Evolutionary conservation across 2,888 invertebrate species (phyloP).

Genomic region (Anarsia innoxiella): DNA sequence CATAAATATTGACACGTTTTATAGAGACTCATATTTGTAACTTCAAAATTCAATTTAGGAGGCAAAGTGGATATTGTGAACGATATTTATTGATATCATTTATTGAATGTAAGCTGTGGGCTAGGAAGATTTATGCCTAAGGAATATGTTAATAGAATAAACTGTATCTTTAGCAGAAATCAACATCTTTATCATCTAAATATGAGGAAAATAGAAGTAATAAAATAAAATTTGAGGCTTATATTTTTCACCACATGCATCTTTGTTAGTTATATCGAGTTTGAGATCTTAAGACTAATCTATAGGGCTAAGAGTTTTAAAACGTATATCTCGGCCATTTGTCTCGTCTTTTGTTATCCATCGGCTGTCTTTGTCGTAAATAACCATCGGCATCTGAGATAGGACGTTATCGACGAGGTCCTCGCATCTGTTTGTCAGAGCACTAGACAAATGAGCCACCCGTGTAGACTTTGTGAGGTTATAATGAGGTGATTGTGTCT

Average conservation of each 20-base stretch:
- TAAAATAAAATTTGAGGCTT: no score
- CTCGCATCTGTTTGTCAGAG: conserved; percentile 65
- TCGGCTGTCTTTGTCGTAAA: conserved; percentile 55
- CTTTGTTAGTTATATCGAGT: no score
- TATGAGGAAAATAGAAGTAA: no score
- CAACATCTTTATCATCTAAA: no score
- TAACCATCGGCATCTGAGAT: conserved; percentile 62
- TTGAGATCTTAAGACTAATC: no score
- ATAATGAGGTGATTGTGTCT: conserved; percentile 26
- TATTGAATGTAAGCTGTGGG: no score
- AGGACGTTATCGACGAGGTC: conserved; percentile 53
- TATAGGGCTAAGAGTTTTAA: conserved; percentile 2
- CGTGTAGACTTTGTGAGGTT: conserved; percentile 44
- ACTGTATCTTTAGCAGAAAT: no score
- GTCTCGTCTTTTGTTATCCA: conserved; percentile 63
- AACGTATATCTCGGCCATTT: conserved; percentile 36
- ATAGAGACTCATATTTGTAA: conserved; percentile 17
- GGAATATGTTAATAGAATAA: no score
- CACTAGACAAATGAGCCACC: conserved; percentile 56
- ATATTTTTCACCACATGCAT: no score
- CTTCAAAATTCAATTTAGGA: conserved; percentile 11
- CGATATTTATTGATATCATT: no score
- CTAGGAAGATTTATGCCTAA: no score
- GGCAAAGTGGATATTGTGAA: no score
- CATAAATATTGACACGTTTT: conserved; percentile 38